These are phyloP conservation scores for Acrobasis suavella DNA, from an alignment of 2,888 invertebrate genomes.

Conservation along the genomic window DNA sequence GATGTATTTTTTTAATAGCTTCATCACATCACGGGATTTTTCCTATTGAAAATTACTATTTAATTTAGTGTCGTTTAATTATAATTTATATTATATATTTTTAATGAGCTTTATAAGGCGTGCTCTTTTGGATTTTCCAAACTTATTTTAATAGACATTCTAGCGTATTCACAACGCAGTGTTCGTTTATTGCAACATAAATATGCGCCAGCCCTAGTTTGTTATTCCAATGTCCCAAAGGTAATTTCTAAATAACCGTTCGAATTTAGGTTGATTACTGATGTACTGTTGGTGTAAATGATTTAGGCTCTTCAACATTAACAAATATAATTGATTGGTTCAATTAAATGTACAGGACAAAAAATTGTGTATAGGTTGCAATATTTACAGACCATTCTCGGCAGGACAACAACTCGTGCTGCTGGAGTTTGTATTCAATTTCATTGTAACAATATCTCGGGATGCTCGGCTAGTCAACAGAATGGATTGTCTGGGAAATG, in stretches of 20 bases:
- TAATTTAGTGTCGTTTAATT: too few species aligned
- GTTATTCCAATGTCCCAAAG: conserved; percentile 31
- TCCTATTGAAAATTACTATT: too few species aligned
- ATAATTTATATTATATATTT: too few species aligned
- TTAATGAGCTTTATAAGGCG: too few species aligned
- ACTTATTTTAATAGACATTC: too few species aligned
- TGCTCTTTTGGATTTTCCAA: too few species aligned
- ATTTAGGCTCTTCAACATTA: too few species aligned
- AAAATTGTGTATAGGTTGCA: too few species aligned
- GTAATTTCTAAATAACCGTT: conserved; percentile 40
- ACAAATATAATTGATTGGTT: too few species aligned
- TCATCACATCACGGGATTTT: too few species aligned
- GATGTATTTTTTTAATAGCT: too few species aligned
- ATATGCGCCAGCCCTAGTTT: not conserved
- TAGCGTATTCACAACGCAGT: not conserved
- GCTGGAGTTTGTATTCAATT: not conserved
- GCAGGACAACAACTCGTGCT: not conserved
- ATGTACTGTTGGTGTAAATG: not conserved
- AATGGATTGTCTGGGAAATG: not conserved
- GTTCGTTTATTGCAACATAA: conserved; percentile 4
- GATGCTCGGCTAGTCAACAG: not conserved
- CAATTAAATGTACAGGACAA: too few species aligned
- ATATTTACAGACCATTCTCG: not conserved
- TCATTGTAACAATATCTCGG: conserved; percentile 1
- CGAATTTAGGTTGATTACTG: conserved; percentile 28